These are phyloP conservation scores for Arctia plantaginis DNA, from an alignment of 2,888 invertebrate species.

Conservation along the genomic window DNA sequence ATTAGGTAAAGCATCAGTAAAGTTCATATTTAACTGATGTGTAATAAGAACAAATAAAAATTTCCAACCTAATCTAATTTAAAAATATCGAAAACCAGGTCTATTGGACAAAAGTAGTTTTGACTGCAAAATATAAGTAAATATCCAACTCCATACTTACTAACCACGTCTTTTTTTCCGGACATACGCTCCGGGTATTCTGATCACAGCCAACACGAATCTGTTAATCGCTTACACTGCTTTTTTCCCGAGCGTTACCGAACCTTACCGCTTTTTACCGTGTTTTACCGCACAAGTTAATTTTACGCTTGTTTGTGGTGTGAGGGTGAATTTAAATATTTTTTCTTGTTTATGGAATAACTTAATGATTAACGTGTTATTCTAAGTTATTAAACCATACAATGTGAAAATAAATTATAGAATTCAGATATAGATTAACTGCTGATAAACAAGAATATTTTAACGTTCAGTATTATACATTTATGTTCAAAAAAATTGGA, in stretches of 20 bases:
- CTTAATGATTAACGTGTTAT: neutral
- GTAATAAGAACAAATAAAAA: no score
- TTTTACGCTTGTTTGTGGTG: conserved; percentile 67
- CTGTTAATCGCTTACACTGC: conserved; percentile 67
- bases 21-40: no score
- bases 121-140: neutral
- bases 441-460: no score
- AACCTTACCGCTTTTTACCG: conserved; percentile 28
- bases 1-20: no score
- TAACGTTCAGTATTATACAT: no score
- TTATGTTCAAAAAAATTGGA: no score
- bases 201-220: conserved; percentile 64
- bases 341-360: conserved; percentile 2
- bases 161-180: conserved; percentile 53
- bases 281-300: conserved; percentile 63
- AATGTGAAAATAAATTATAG: no score
- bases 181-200: conserved; percentile 54
- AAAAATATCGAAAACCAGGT: no score
- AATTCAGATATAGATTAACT: no score
- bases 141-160: conserved; percentile 57
- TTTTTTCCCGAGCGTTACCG: conserved; percentile 44
- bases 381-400: neutral
- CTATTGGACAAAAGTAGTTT: no score
- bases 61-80: no score
- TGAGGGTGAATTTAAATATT: conserved; percentile 12